phyloP scores from a whole-genome alignment of 2,113 vertebrate species.

The Ivindomyrus marchei region DNA sequence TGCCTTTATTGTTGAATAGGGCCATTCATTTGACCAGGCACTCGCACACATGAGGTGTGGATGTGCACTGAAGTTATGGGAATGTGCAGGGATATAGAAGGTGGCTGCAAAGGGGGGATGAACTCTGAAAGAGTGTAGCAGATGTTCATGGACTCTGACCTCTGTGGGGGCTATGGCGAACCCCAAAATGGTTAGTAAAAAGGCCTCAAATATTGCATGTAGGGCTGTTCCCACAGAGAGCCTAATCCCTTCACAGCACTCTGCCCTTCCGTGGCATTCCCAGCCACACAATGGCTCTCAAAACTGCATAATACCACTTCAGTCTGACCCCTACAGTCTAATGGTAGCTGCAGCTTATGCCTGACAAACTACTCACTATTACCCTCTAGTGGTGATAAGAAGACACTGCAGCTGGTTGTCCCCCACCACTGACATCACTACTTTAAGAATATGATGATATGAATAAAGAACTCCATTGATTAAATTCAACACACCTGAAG shows the following conservation, averaged over 20 bases:
- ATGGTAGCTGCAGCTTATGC: neutral
- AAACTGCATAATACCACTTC: neutral
- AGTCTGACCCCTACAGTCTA: neutral
- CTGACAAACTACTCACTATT: neutral
- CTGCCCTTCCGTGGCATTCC: neutral
- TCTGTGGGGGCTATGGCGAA: neutral
- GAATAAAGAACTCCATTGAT: neutral
- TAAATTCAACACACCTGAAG: neutral
- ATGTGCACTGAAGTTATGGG: neutral
- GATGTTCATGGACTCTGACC: neutral
- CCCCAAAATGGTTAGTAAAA: neutral
- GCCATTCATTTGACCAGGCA: neutral
- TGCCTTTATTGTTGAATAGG: neutral
- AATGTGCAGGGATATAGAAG: neutral
- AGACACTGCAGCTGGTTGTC: neutral
- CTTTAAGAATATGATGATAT: neutral
- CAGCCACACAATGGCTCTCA: neutral
- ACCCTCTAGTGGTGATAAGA: neutral
- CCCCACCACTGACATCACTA: neutral
- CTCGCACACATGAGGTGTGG: neutral
- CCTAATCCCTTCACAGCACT: neutral
- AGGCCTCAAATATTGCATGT: neutral
- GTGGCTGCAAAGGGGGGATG: neutral
- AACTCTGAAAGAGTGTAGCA: neutral
- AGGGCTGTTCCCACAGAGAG: slow-evolving; percentile 3